A percentile compares a stretch with the other conserved stretches of the same genome.
Conservation (phyloP, 2,888 invertebrate genomes). For the Azorinus chamasolen region DNA sequence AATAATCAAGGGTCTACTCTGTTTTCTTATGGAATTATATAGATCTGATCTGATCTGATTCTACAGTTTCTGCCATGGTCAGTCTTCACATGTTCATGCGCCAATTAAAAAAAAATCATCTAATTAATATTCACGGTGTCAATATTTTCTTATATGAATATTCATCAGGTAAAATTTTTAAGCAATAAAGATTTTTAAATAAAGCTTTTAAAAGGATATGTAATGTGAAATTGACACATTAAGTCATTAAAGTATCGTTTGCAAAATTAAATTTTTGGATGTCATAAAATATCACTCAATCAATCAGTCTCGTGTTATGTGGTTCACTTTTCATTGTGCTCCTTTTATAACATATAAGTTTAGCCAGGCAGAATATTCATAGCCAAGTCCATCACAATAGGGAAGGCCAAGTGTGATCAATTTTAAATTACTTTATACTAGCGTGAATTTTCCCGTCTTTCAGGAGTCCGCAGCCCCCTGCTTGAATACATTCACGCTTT, state of each 20-base stretch:
- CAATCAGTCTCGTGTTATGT: conserved; percentile 22
- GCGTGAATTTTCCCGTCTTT: conserved; percentile 41
- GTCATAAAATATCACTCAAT: conserved; percentile 55
- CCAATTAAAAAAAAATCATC: too few species aligned
- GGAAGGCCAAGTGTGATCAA: conserved; percentile 44
- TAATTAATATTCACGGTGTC: too few species aligned
- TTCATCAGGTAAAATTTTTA: too few species aligned
- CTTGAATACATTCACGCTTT: conserved; percentile 9
- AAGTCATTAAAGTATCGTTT: conserved; percentile 56
- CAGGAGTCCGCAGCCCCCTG: neutral
- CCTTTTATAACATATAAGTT: too few species aligned
- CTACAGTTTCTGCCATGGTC: too few species aligned
- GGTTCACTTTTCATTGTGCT: neutral
- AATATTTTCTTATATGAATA: too few species aligned
- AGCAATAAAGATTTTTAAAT: neutral
- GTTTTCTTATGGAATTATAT: too few species aligned
- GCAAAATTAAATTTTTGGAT: conserved; percentile 51
- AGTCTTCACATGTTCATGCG: too few species aligned
- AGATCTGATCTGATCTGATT: too few species aligned
- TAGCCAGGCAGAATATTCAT: neutral
- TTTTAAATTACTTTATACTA: conserved; percentile 61
- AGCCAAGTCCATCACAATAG: neutral
- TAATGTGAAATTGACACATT: conserved; percentile 46
- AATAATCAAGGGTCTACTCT: too few species aligned
- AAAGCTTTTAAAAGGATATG: conserved; percentile 23